These are phyloP conservation scores for Exaiptasia diaphana DNA, from an alignment of 64 coral and sea anemone species.

Conservation along the genomic window DNA sequence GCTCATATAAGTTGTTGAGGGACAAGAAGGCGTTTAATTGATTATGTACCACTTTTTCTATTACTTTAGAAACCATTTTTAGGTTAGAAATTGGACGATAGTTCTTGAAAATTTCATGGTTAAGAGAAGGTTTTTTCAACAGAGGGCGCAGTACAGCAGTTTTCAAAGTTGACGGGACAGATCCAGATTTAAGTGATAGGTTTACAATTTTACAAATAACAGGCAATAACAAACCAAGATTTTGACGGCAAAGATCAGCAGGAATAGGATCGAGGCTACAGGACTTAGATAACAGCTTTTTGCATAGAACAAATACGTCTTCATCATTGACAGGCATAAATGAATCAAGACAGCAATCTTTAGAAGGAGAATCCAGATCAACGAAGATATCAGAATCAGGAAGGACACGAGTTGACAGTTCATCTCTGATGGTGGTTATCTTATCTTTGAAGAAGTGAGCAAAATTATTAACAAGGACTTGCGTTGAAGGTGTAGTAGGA, in stretches of 20 bases:
- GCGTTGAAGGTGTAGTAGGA: no score
- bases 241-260: not conserved
- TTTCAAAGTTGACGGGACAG: constrained; percentile 4
- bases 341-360: not conserved
- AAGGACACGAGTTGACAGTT: not conserved
- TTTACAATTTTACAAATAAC: constrained; percentile 10
- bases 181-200: constrained; percentile 12
- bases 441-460: no score
- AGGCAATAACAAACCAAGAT: constrained; percentile 5
- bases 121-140: constrained; percentile 19
- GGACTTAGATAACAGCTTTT: constrained; percentile 6
- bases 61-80: no score
- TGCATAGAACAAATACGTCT: not conserved
- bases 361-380: not conserved
- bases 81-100: constrained; percentile 13
- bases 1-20: not conserved
- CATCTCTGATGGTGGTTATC: not conserved
- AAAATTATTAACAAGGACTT: no score
- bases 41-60: not conserved
- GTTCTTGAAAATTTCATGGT: constrained; percentile 24
- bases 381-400: not conserved
- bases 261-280: constrained; percentile 20
- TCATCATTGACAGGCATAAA: not conserved
- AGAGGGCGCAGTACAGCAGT: not conserved
- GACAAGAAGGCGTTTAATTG: constrained; percentile 12